Percentiles rank a stretch among this genome's conserved stretches.
phyloP scores from a whole-genome alignment of 2,113 vertebrate genomes.

The Myocastor coypus region DNA sequence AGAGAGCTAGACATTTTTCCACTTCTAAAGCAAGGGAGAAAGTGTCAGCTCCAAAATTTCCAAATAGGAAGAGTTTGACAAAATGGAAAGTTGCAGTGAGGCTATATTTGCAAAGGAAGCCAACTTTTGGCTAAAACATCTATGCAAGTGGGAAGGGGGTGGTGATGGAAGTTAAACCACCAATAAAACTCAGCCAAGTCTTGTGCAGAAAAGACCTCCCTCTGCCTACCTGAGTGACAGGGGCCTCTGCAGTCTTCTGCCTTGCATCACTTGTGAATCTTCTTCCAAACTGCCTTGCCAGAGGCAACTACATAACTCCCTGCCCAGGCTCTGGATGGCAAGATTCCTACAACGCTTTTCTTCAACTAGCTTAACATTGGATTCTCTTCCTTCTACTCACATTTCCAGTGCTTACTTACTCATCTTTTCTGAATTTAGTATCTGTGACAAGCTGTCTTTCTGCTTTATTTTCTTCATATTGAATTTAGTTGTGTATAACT shows the following conservation, averaged over 20 bases:
- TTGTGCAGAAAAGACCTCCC: background rate
- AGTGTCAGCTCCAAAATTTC: background rate
- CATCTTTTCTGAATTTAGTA: background rate
- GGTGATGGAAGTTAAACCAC: background rate
- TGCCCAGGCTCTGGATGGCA: background rate
- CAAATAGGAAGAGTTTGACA: background rate
- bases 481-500: slow-evolving; percentile 11
- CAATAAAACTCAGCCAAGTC: background rate
- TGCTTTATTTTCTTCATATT: background rate
- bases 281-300: background rate
- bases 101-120: background rate
- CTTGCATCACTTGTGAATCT: background rate
- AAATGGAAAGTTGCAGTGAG: background rate
- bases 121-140: background rate
- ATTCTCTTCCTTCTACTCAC: background rate
- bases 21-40: background rate
- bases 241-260: background rate
- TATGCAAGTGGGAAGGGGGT: too few species aligned
- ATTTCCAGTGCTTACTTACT: background rate
- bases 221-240: background rate
- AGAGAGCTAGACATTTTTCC: background rate
- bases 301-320: background rate
- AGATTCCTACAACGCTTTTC: background rate
- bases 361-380: background rate
- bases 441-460: background rate